Percentiles rank a stretch among this genome's conserved stretches.
Evolutionary conservation across 2,797 vertebrate genomes (phyloP).

Genomic region (Acrossocheilus wenchowensis): DNA sequence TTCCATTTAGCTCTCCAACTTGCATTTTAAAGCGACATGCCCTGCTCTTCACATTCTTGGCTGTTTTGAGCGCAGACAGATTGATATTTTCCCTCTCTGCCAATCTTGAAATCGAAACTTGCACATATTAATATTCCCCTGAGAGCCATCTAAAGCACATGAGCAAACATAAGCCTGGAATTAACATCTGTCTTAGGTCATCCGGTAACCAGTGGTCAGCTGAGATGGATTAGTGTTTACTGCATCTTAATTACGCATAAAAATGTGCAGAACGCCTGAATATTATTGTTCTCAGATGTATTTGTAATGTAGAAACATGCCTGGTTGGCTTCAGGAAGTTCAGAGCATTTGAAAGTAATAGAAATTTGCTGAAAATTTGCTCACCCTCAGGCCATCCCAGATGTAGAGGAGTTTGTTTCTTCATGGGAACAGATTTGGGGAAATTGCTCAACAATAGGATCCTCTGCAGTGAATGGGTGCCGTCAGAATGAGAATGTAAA

Average conservation of each 20-base stretch:
- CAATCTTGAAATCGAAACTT: background rate
- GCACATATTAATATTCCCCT: background rate
- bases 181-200: background rate
- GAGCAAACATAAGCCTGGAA: background rate
- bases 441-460: background rate
- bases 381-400: background rate
- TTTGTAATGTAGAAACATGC: background rate
- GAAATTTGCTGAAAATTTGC: background rate
- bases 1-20: background rate
- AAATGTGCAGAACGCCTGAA: background rate
- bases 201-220: background rate
- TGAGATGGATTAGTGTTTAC: background rate
- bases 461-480: no score
- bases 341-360: background rate
- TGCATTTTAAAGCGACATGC: background rate
- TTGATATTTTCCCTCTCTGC: background rate
- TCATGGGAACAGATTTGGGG: background rate
- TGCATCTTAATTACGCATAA: background rate
- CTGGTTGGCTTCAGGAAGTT: background rate
- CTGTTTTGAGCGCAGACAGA: background rate
- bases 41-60: background rate
- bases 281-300: background rate
- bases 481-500: background rate
- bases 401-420: background rate
- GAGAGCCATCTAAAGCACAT: background rate